Evolutionary conservation across 2,113 vertebrate genomes (phyloP), one percentile per base, ranked within the genome.

Genomic region (Ochotona curzoniae): DNA sequence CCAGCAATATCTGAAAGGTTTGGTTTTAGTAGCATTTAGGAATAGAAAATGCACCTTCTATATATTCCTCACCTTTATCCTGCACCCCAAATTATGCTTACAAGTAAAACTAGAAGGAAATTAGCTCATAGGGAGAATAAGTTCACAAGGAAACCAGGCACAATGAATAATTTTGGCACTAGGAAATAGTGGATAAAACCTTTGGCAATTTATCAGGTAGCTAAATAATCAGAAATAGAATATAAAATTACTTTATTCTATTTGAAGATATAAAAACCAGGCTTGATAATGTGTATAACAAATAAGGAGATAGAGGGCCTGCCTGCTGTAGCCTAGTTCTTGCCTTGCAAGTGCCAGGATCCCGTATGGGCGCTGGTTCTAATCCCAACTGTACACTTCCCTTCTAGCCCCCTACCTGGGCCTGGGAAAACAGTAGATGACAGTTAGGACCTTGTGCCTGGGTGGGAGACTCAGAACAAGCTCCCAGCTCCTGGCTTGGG

Each of bases 221-320:
- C 54, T 8, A 79, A 70, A 54, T 49, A 35, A 80, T 54, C n/a
- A 86, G 47, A 89, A 17, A 61, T 0, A 73, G 44, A 63, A 82
- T 73, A 73, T 54, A 54, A 91, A 73, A 67, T 60, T 88, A 86
- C 12, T n/a, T 80, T 66, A 70, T 78, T 80, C 44, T 61, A 21
- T 21, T 81, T 88, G 67, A 75, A 74, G 30, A 85, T 78, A 66
- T 78, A 90, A 94, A 44, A 88, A 11, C 70, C 1, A 21, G 76
- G 8, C 7, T 61, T 87, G 2, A 73, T 71, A 57, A 83, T 51
- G 30, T 32, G 1, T 25, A 9, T 51, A 73, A 10, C 35, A 30
- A 79, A 51, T 63, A 91, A 82, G 49, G 3, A 85, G 21, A 6
- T 81, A 78, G 10, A 89, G 32, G 6, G 38, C 38, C 6, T 44